A percentile compares a stretch with the other conserved stretches of the same genome.
Evolutionary conservation across 1,140 invertebrate genomes (phyloP).

Genomic region (Achroia grisella): DNA sequence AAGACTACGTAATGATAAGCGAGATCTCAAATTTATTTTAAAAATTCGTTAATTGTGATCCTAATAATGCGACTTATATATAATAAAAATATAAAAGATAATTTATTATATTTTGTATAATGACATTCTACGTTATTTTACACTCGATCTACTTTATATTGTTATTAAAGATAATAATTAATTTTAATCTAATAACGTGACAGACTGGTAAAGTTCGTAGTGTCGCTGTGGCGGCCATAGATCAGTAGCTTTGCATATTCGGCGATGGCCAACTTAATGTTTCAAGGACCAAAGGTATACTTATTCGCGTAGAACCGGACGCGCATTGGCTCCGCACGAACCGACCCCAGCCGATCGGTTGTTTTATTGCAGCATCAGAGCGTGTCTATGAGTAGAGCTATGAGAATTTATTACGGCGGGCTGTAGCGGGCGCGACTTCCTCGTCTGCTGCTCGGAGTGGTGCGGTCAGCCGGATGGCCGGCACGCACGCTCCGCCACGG

Average conservation of each 20-base stretch:
- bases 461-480: background rate
- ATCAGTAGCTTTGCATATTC: slow-evolving; percentile 72
- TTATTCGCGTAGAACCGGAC: slow-evolving; percentile 72
- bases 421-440: background rate
- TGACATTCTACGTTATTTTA: slow-evolving; percentile 71
- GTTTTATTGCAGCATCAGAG: slow-evolving; percentile 53
- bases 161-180: slow-evolving; percentile 73
- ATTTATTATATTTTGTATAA: slow-evolving; percentile 73
- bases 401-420: slow-evolving; percentile 20
- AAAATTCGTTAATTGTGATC: slow-evolving; percentile 69
- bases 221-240: slow-evolving; percentile 69
- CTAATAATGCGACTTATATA: slow-evolving; percentile 67
- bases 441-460: background rate
- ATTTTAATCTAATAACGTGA: slow-evolving; percentile 73
- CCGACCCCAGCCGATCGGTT: slow-evolving; percentile 54
- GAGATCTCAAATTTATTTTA: slow-evolving; percentile 73
- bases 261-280: slow-evolving; percentile 69
- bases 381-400: slow-evolving; percentile 55
- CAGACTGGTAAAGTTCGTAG: slow-evolving; percentile 73
- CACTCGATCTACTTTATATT: slow-evolving; percentile 69
- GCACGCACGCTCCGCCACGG: background rate
- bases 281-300: slow-evolving; percentile 73
- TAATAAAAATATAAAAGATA: slow-evolving; percentile 61
- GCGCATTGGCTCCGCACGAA: slow-evolving; percentile 72
- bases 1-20: slow-evolving; percentile 73